Conservation (phyloP, 1,140 invertebrate genomes). For the Sitophilus oryzae region DNA sequence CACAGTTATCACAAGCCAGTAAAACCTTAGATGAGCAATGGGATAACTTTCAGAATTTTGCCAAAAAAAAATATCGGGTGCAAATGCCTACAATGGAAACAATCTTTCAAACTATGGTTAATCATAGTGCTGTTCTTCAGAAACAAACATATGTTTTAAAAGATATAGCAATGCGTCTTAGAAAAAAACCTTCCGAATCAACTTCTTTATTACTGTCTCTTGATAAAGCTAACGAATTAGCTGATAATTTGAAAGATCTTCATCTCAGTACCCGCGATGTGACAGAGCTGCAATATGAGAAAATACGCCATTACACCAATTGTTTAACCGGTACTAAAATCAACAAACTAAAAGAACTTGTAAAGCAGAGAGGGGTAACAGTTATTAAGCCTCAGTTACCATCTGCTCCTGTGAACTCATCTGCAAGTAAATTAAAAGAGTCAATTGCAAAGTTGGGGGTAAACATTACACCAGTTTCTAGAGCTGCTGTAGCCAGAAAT, state of each 20-base stretch:
- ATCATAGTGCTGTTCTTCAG: constrained; percentile 54
- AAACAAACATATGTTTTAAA: constrained; percentile 45
- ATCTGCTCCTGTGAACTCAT: constrained; percentile 20
- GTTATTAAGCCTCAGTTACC: constrained; percentile 33
- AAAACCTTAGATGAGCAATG: constrained; percentile 56
- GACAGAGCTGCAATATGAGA: constrained; percentile 28
- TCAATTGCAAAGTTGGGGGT: constrained; percentile 22
- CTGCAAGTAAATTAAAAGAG: constrained; percentile 18
- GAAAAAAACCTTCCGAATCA: constrained; percentile 13
- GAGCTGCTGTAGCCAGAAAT: constrained; percentile 15
- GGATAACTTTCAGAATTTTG: constrained; percentile 50
- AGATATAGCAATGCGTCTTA: constrained; percentile 34
- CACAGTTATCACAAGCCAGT: constrained; percentile 53
- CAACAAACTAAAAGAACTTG: constrained; percentile 27
- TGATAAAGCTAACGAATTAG: constrained; percentile 26
- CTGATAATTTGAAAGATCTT: constrained; percentile 32
- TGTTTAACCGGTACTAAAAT: constrained; percentile 29
- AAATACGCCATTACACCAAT: constrained; percentile 26
- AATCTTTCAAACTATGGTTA: constrained; percentile 60
- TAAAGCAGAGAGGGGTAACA: constrained; percentile 28
- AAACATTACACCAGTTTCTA: constrained; percentile 24
- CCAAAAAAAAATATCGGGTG: constrained; percentile 45
- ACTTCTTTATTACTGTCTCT: constrained; percentile 28
- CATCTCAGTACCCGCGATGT: constrained; percentile 29
- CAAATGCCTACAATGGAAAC: constrained; percentile 57